A percentile compares a stretch with the other conserved stretches of the same genome.
Evolutionary conservation across 2,888 invertebrate genomes (phyloP).

Genomic region (Cremastinae sp.): DNA sequence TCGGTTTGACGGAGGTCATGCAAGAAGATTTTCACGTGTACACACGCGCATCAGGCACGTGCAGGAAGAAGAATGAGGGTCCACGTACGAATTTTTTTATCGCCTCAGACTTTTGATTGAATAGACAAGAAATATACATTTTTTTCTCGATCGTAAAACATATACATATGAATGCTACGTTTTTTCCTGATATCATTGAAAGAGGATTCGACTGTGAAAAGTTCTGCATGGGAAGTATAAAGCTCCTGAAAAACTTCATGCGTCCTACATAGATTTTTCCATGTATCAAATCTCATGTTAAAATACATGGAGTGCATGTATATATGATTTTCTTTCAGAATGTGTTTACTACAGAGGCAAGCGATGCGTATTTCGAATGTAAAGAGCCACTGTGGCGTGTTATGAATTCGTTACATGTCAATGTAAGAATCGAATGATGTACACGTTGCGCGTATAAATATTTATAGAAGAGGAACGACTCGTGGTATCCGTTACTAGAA

Average conservation of each 20-base stretch:
- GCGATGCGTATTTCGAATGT: constrained; percentile 30
- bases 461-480: constrained; percentile 9
- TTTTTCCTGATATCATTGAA: constrained; percentile 16
- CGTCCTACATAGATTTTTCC: constrained; percentile 35
- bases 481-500: not conserved
- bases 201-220: constrained; percentile 32
- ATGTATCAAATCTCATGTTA: too few species aligned
- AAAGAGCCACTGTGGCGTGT: constrained; percentile 38
- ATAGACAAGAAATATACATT: constrained; percentile 13
- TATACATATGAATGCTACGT: not conserved
- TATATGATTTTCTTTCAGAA: constrained; percentile 36
- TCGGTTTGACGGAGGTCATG: too few species aligned
- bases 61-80: not conserved
- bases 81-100: constrained; percentile 20
- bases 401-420: constrained; percentile 53
- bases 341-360: constrained; percentile 11
- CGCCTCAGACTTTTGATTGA: constrained; percentile 43
- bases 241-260: constrained; percentile 42
- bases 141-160: constrained; percentile 14
- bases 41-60: not conserved
- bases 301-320: constrained; percentile 32
- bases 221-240: constrained; percentile 32
- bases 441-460: constrained; percentile 26
- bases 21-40: constrained; percentile 1
- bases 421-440: constrained; percentile 32